Evolutionary conservation across 1,140 invertebrate species (phyloP), one percentile per base, ranked within the genome.

Genomic region (Tribolium madens): DNA sequence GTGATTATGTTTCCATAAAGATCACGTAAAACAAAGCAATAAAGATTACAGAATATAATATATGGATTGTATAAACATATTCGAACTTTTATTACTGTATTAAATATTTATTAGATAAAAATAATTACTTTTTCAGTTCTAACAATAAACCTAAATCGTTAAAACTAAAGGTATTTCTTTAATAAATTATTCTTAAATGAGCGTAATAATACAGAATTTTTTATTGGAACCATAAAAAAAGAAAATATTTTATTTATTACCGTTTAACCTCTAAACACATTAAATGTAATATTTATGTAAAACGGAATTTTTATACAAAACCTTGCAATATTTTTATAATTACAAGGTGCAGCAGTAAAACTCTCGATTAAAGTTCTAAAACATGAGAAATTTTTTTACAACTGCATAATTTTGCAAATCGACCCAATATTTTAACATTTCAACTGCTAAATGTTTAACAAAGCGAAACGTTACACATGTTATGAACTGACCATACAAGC

Each of bases 131-230:
- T 57, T 57, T 26, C 9, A 18, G 17, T 15, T 57, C 52, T n/a
- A 17, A 57, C 52, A 18, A 21, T 21, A 57, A 57, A 57, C 17
- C 10, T 18, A 9, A 57, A 57, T 57, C 52, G 18, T 57, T 57
- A 57, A 57, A 57, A 21, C 52, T 57, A 57, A n/a, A 57, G 52
- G 10, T 57, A 57, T 57, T 57, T 18, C 17, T 57, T 57, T 57
- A 57, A 57, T 57, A 18, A 57, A 57, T 57, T 57, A 57, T 57
- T 57, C 6, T n/a, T 57, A 21, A 57, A 21, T 18, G 17, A 17
- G 52, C n/a, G 52, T 17, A 57, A 57, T 57, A 57, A 57, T 57
- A 21, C 7, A 21, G 10, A 18, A 21, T 18, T 21, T 57, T 18
- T 57, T 21, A 57, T 21, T 57, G 14, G 17, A 10, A 26, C 14